A percentile compares a stretch with the other conserved stretches of the same genome.
phyloP scores from a whole-genome alignment of 2,888 invertebrate genomes.

The Suillia variegata region DNA sequence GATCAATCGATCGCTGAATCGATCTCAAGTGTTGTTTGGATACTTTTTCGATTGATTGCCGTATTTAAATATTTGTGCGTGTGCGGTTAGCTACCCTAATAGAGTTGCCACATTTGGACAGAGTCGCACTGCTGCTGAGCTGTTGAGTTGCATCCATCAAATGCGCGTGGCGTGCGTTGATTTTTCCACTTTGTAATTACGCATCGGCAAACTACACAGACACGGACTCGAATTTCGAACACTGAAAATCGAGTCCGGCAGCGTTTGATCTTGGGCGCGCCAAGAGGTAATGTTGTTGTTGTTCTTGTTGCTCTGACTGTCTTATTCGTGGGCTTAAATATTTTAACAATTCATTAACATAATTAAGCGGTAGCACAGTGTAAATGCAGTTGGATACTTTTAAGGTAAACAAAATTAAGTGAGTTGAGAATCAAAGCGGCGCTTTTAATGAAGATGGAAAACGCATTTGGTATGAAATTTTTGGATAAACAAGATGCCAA shows the following conservation, averaged over 20 bases:
- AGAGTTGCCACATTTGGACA: constrained; percentile 34
- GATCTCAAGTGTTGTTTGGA: constrained; percentile 31
- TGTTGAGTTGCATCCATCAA: constrained; percentile 14
- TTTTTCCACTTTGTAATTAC: constrained; percentile 51
- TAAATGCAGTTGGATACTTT: too few species aligned
- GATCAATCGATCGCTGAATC: too few species aligned
- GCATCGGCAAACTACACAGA: constrained; percentile 32
- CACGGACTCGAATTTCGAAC: too few species aligned
- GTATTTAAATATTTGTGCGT: constrained; percentile 50
- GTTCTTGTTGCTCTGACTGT: too few species aligned
- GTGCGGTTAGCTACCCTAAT: constrained; percentile 37
- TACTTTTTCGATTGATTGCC: constrained; percentile 56
- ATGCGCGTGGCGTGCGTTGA: constrained; percentile 49
- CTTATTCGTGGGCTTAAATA: constrained; percentile 40
- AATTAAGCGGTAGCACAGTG: constrained; percentile 36
- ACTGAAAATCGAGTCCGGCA: too few species aligned
- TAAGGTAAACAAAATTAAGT: too few species aligned
- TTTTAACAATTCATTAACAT: constrained; percentile 48
- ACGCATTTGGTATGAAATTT: too few species aligned
- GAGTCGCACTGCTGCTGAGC: constrained; percentile 2
- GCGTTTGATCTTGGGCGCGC: not conserved
- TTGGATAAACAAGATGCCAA: too few species aligned
- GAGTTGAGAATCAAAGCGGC: too few species aligned
- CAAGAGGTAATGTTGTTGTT: not conserved
- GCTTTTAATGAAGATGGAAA: too few species aligned